Conservation (phyloP, 2,888 invertebrate genomes). For the Orthosia gracilis region DNA sequence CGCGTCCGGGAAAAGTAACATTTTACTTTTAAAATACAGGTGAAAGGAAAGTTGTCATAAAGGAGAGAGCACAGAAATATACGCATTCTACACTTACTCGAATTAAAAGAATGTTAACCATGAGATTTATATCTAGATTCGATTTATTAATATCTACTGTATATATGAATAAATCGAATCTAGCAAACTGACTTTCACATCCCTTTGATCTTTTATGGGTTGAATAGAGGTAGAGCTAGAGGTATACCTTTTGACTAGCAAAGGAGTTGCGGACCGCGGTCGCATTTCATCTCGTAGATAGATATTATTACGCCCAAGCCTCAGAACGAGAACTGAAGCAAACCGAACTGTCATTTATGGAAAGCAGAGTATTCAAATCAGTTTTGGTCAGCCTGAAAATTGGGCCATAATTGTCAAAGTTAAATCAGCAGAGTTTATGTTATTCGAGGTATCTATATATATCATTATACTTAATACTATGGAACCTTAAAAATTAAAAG, state of each 20-base stretch:
- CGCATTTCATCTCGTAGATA: constrained; percentile 7
- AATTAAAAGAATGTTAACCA: constrained; percentile 2
- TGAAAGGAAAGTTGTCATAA: constrained; percentile 57
- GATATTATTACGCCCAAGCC: constrained; percentile 18
- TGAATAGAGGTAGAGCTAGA: constrained; percentile 6
- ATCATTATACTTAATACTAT: too few relatives aligned
- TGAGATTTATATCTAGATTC: neutral
- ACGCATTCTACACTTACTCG: constrained; percentile 3
- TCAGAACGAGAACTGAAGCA: neutral
- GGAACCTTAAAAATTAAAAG: too few relatives aligned
- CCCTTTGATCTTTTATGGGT: constrained; percentile 29
- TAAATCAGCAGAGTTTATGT: constrained; percentile 6
- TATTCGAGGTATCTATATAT: too few relatives aligned
- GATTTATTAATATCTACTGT: constrained; percentile 1
- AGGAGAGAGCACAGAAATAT: constrained; percentile 28
- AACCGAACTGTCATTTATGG: constrained; percentile 1
- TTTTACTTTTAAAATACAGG: constrained; percentile 53
- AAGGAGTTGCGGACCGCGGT: constrained; percentile 15
- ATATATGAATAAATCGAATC: constrained; percentile 14
- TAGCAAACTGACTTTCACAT: constrained; percentile 3
- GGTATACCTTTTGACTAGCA: constrained; percentile 13
- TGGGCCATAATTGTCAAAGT: neutral
- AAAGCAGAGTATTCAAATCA: constrained; percentile 43
- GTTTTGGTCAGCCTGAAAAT: constrained; percentile 25
- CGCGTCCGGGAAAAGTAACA: constrained; percentile 47